Evolutionary conservation across 2,888 invertebrate species (phyloP), one percentile per base, ranked within the genome.

Genomic region (Stenodema calcarata): DNA sequence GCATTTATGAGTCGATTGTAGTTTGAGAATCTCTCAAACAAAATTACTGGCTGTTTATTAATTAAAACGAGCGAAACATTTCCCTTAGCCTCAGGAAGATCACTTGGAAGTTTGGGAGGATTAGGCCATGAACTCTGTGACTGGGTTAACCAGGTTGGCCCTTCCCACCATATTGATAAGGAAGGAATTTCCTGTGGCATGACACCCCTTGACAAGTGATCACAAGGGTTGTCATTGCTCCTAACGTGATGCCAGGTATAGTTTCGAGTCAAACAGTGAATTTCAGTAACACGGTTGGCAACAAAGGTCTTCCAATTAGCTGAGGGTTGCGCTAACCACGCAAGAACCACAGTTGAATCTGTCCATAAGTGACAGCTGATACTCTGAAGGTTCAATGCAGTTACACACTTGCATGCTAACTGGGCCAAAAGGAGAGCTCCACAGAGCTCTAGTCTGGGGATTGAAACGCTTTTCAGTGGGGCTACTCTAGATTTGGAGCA

Each of bases 401-500:
- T 27, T 7, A 82, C 7, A 35, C 41, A 41, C 23, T 76, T 41
- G n/a, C 44, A 1, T 4, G 47, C 35, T 27, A 80, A 27, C 6
- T 18, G 28, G 11, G 80, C 11, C n/a, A 80, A 23, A 9, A 80
- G 12, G 6, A 70, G 28, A 27, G 84, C 84, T 12, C 47, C 84
- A 44, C 84, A 70, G 0, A 87, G 41, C 30, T 87, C 85, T n/a
- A 87, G 70, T 14, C 87, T 7, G 6, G 84, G 84, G 14, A 87
- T 18, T 12, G 85, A 42, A 0, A 28, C 16, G 0, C 11, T 69
- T 14, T 85, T 78, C 27, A 87, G 7, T 27, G 85, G 87, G 16
- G 85, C 84, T 23, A 87, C 87, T 69, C 79, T 41, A 1, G 85
- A 85, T 28, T 87, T 87, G 23, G 85, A 41, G n/a, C 73, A 70